These are phyloP conservation scores for Steatornis caripensis DNA, from an alignment of 2,113 vertebrate species.

Conservation along the genomic window DNA sequence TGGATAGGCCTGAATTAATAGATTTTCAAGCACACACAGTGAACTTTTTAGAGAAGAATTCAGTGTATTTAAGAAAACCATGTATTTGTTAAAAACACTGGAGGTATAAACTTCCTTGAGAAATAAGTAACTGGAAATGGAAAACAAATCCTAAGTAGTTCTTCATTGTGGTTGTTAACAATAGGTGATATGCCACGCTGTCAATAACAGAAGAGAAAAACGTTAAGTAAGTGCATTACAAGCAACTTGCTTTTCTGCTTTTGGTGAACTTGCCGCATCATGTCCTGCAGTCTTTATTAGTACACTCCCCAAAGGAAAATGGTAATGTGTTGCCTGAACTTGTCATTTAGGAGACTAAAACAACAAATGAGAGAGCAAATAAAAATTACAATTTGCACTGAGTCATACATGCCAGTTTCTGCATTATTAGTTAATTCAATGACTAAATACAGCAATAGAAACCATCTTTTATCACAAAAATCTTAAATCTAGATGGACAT, in stretches of 20 bases:
- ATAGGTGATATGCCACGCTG: neutral
- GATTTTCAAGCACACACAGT: neutral
- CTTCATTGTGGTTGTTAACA: neutral
- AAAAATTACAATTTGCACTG: constrained; percentile 39
- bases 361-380: constrained; percentile 44
- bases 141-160: neutral
- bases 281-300: constrained; percentile 19
- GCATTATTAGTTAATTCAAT: constrained; percentile 36
- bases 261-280: neutral
- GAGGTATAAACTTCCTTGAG: neutral
- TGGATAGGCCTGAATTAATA: neutral
- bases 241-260: neutral
- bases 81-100: neutral
- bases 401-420: constrained; percentile 21
- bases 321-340: constrained; percentile 38
- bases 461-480: constrained; percentile 11
- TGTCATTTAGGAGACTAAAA: constrained; percentile 59
- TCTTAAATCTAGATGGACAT: neutral
- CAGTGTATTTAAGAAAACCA: neutral
- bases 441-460: constrained; percentile 9
- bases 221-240: neutral
- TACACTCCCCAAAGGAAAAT: constrained; percentile 17
- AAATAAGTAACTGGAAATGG: neutral
- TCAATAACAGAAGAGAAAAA: neutral
- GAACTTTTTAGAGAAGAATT: neutral